Evolutionary conservation across 23 tunicate genomes (phyloP).

Genomic region (Oikopleura dioica): DNA sequence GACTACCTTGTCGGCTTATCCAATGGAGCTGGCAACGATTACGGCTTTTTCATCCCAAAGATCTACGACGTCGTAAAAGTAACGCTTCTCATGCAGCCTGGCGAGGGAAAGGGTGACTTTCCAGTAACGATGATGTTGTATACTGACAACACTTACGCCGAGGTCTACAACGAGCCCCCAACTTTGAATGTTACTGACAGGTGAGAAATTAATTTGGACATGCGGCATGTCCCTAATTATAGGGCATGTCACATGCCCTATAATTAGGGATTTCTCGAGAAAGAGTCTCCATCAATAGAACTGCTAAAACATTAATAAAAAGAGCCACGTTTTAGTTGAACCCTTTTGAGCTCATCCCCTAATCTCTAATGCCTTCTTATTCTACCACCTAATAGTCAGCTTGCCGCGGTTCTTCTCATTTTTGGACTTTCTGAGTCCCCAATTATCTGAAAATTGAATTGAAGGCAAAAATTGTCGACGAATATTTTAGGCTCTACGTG

Average conservation of each 20-base stretch:
- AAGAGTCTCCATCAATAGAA: too few relatives aligned
- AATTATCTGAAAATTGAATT: too few relatives aligned
- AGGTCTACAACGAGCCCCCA: neutral
- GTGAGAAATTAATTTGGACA: neutral
- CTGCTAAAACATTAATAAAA: too few relatives aligned
- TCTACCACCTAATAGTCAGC: too few relatives aligned
- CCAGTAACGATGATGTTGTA: conserved; percentile 12
- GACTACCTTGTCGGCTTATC: neutral
- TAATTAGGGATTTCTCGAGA: too few relatives aligned
- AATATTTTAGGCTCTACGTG: neutral
- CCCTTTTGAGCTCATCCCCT: too few relatives aligned
- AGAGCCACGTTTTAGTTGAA: too few relatives aligned
- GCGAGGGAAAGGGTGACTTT: conserved; percentile 6
- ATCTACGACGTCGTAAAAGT: conserved; percentile 8
- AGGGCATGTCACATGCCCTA: too few relatives aligned
- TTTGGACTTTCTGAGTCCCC: neutral
- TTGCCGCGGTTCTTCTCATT: too few relatives aligned
- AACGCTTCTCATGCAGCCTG: neutral
- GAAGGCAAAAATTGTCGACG: neutral
- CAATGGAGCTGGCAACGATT: neutral
- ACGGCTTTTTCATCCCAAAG: conserved; percentile 1
- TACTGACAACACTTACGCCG: neutral
- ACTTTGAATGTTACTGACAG: conserved; percentile 7
- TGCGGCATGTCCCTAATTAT: too few relatives aligned
- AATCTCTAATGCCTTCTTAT: too few relatives aligned